A percentile compares a stretch with the other conserved stretches of the same genome.
Evolutionary conservation across 2,797 vertebrate species (phyloP).

Genomic region (Pangasius sanitwongsei): DNA sequence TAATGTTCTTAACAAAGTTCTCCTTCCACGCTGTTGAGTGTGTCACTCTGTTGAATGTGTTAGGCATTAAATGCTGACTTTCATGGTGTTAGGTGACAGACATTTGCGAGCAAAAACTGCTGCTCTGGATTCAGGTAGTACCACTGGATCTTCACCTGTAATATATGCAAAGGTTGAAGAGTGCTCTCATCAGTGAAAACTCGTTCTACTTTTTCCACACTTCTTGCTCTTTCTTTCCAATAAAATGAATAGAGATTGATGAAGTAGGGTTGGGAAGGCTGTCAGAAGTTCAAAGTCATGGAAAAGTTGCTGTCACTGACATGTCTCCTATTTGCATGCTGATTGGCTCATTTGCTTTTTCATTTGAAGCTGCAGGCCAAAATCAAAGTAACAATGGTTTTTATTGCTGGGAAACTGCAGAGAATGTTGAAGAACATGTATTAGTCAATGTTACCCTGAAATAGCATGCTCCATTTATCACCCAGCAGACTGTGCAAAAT

Average conservation of each 20-base stretch:
- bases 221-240: background rate
- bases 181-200: background rate
- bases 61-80: background rate
- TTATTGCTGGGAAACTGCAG: background rate
- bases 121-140: background rate
- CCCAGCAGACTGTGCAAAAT: conserved; percentile 17
- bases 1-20: background rate
- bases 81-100: background rate
- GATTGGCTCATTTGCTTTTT: conserved; percentile 25
- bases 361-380: background rate
- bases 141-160: background rate
- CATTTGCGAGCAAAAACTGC: background rate
- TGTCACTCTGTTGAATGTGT: background rate
- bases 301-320: background rate
- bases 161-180: background rate
- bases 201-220: background rate
- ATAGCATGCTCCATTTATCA: conserved; percentile 36
- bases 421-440: background rate
- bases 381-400: background rate
- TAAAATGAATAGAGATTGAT: conserved; percentile 30
- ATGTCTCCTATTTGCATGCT: conserved; percentile 26
- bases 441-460: conserved; percentile 11
- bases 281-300: conserved; percentile 17
- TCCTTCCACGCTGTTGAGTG: background rate
- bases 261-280: background rate